Evolutionary conservation across 2,888 invertebrate genomes (phyloP).

Genomic region (Acleris cristana): DNA sequence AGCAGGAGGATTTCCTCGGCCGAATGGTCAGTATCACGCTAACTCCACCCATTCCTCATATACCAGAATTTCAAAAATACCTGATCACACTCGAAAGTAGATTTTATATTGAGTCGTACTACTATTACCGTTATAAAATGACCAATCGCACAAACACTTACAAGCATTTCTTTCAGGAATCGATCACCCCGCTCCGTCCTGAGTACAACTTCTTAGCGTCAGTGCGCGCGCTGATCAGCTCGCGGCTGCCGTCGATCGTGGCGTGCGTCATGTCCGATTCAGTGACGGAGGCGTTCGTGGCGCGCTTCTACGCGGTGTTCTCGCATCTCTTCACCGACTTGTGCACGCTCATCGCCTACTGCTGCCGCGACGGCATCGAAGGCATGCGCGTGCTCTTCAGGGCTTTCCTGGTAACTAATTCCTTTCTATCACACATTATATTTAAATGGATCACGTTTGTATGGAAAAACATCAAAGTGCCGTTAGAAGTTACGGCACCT

Average conservation of each 20-base stretch:
- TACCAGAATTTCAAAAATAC: neutral
- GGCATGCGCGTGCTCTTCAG: slow-evolving; percentile 52
- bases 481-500: no score
- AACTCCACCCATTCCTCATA: no score
- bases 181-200: slow-evolving; percentile 46
- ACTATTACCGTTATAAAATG: no score
- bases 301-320: slow-evolving; percentile 59
- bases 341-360: slow-evolving; percentile 55
- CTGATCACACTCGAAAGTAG: no score
- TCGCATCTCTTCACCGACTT: slow-evolving; percentile 58
- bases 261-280: slow-evolving; percentile 54
- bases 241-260: slow-evolving; percentile 59
- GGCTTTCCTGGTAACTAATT: slow-evolving; percentile 52
- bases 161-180: slow-evolving; percentile 36
- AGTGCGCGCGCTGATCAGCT: slow-evolving; percentile 53
- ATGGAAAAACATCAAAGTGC: no score
- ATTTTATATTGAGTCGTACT: no score
- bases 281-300: slow-evolving; percentile 46
- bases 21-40: slow-evolving; percentile 50
- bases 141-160: no score
- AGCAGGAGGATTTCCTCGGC: slow-evolving; percentile 50
- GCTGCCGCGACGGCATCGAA: slow-evolving; percentile 52
- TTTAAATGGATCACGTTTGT: neutral
- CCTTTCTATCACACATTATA: neutral
- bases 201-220: slow-evolving; percentile 52